Evolutionary conservation across 2,113 vertebrate genomes (phyloP), one percentile per base, ranked within the genome.

Genomic region (Aegotheles bennettii): DNA sequence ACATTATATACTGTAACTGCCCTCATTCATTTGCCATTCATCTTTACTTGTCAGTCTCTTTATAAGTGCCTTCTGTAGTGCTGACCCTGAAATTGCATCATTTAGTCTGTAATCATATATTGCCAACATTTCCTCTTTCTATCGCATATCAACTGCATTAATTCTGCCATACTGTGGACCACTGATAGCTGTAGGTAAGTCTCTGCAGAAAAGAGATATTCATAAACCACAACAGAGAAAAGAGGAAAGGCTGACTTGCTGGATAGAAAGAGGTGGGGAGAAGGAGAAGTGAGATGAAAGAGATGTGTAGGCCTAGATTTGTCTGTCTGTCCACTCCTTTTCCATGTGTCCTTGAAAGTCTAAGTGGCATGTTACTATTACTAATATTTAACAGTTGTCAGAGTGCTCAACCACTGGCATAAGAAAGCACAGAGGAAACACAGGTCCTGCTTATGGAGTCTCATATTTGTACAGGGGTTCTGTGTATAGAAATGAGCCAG

Each of bases 71-170:
- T 97, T 96, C 94, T 89, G 69, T 83, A 92, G 90, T 50, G 20
- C 79, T 93, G 97, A 97, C 96, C 97, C 96, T 83, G 93, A 92
- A 96, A 95, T 69, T 40, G 94, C 96, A 85, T 91, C 94, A 63
- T 95, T 97, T 97, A 96, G 96, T 97, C 93, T 95, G 36, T 93
- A 96, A 96, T 95, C 91, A 38, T 48, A 83, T 74, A 95, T 94
- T 89, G 92, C 93, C 95, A 92, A 50, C 90, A 65, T 93, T 78
- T 92, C 48, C 91, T 73, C 82, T 86, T 94, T 95, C 94, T 94
- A 68, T 96, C 11, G 6, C 87, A 23, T 92, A 95, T 93, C 93
- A 84, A 6, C 45, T 85, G 40, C 80, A 80, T 92, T 94, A 67
- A 93, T 97, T 97, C 93, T 59, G 48, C 33, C 3, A 2, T 74